Evolutionary conservation across 2,797 vertebrate genomes (phyloP).

Genomic region (Rallus crepitans): DNA sequence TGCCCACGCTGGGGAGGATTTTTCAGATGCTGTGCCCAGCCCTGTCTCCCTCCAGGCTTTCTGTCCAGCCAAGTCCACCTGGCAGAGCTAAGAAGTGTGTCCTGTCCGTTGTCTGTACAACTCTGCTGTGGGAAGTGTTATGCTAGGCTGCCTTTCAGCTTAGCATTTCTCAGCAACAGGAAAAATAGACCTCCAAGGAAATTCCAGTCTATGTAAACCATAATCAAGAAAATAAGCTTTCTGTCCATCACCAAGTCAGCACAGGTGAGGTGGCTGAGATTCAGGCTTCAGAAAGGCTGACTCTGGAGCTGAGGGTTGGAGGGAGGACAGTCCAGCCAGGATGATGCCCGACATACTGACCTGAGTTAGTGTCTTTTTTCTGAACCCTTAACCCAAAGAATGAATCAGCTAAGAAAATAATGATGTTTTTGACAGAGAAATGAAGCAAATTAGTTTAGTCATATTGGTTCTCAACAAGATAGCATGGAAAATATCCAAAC

Average conservation of each 20-base stretch:
- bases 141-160: not conserved
- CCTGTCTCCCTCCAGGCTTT: not conserved
- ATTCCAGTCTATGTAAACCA: not conserved
- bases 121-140: not conserved
- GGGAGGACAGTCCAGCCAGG: not conserved
- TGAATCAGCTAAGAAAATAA: not conserved
- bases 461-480: not conserved
- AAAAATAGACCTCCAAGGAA: not conserved
- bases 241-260: not conserved
- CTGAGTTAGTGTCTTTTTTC: not conserved
- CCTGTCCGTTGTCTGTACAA: not conserved
- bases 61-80: not conserved
- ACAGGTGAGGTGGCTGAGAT: not conserved
- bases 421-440: not conserved
- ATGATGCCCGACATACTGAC: not conserved
- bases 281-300: not conserved
- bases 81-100: not conserved
- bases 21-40: not conserved
- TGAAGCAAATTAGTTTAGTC: not conserved
- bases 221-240: not conserved
- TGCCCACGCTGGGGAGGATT: not conserved
- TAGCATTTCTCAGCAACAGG: no score
- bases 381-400: not conserved
- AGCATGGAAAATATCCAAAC: not conserved
- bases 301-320: not conserved